phyloP scores from a whole-genome alignment of 2,888 invertebrate species.

The Athalia circularis region DNA sequence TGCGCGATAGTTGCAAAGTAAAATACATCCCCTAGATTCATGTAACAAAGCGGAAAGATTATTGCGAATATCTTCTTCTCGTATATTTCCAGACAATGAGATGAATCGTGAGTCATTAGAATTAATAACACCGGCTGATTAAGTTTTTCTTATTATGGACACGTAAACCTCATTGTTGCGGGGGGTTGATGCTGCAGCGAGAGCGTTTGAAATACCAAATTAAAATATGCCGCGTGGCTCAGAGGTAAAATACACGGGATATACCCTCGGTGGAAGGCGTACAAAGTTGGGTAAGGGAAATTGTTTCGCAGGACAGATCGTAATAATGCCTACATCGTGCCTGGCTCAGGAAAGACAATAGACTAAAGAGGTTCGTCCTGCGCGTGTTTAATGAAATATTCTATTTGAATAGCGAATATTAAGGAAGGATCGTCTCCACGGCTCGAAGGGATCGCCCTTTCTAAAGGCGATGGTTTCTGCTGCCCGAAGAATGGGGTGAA shows the following conservation, averaged over 20 bases:
- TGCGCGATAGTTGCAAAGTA: too few relatives aligned
- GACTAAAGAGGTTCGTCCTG: slow-evolving; percentile 22
- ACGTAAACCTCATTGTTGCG: slow-evolving; percentile 23
- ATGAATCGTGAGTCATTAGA: slow-evolving; percentile 7
- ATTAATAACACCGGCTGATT: slow-evolving; percentile 28
- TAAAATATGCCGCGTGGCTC: slow-evolving; percentile 33
- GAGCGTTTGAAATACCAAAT: slow-evolving; percentile 26
- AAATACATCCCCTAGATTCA: too few relatives aligned
- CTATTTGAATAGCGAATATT: not conserved
- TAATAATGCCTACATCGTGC: slow-evolving; percentile 30
- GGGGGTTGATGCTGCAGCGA: not conserved
- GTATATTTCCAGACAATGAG: slow-evolving; percentile 3
- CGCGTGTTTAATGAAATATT: slow-evolving; percentile 28
- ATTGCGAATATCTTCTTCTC: too few relatives aligned
- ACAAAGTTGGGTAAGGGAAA: not conserved
- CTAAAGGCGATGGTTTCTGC: too few relatives aligned
- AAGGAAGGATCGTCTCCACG: too few relatives aligned
- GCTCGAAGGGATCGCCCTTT: too few relatives aligned
- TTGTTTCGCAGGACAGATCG: slow-evolving; percentile 29
- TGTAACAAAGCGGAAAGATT: too few relatives aligned
- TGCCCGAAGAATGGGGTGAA: too few relatives aligned
- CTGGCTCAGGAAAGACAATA: slow-evolving; percentile 19
- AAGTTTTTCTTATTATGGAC: slow-evolving; percentile 41
- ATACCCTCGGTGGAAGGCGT: too few relatives aligned
- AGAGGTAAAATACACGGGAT: not conserved